These are phyloP conservation scores for Phymatocera aterrima DNA, from an alignment of 2,888 invertebrate genomes.

Conservation along the genomic window DNA sequence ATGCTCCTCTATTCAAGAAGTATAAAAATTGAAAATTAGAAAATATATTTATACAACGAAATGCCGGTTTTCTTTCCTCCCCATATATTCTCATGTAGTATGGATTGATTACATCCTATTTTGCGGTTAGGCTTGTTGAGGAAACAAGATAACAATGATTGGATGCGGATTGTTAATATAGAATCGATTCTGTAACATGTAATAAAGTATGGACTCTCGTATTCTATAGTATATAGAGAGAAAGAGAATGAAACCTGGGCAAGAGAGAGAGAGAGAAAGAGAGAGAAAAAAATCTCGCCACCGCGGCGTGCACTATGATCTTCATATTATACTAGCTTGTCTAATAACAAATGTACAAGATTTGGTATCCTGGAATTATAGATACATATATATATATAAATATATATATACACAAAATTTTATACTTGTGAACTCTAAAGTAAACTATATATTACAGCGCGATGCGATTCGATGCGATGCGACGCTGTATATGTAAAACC, in stretches of 20 bases:
- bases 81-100: background rate
- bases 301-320: background rate
- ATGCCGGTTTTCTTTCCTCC: too few relatives aligned
- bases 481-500: too few relatives aligned
- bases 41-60: too few relatives aligned
- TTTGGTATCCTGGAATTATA: background rate
- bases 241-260: too few relatives aligned
- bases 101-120: background rate
- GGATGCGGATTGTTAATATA: slow-evolving; percentile 17
- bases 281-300: slow-evolving; percentile 1
- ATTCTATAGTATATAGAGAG: too few relatives aligned
- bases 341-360: slow-evolving; percentile 7
- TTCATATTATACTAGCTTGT: background rate
- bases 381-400: background rate
- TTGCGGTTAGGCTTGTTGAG: slow-evolving; percentile 22
- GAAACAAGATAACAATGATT: slow-evolving; percentile 25
- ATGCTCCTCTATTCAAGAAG: too few relatives aligned
- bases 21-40: too few relatives aligned
- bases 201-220: too few relatives aligned
- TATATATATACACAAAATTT: too few relatives aligned
- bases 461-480: too few relatives aligned
- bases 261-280: background rate
- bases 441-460: too few relatives aligned
- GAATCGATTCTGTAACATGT: background rate
- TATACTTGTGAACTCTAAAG: too few relatives aligned